A percentile compares a stretch with the other conserved stretches of the same genome.
phyloP scores from a whole-genome alignment of 2,888 invertebrate genomes.

The Xestia rhomboidea region DNA sequence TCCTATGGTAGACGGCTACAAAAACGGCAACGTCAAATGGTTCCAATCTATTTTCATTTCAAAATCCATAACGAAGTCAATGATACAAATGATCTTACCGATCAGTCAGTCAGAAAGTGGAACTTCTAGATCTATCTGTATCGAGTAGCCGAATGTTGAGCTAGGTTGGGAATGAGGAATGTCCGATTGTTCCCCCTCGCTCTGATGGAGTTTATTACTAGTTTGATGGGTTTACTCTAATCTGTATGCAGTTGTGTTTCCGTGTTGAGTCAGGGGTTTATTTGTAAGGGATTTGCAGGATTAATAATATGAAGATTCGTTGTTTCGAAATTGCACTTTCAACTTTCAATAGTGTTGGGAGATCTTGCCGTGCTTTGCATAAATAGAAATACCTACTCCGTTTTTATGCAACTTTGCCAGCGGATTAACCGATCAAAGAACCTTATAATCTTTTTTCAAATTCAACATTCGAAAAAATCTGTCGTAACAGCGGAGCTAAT shows the following conservation, averaged over 20 bases:
- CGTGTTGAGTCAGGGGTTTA: neutral
- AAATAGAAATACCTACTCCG: too few relatives aligned
- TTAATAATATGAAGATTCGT: neutral
- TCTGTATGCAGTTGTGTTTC: conserved; percentile 25
- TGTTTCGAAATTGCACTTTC: neutral
- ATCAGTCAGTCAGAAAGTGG: neutral
- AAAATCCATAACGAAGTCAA: too few relatives aligned
- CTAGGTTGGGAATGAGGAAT: conserved; percentile 42
- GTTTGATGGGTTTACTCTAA: conserved; percentile 29
- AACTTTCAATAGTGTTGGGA: neutral
- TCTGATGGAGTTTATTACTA: conserved; percentile 35
- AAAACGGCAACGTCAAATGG: too few relatives aligned
- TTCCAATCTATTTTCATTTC: neutral
- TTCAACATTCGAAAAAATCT: too few relatives aligned
- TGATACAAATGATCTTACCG: too few relatives aligned
- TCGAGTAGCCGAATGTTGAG: conserved; percentile 45
- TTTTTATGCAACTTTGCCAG: neutral
- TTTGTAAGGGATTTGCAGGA: neutral
- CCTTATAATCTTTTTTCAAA: neutral
- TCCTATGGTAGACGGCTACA: neutral
- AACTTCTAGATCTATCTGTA: conserved; percentile 17
- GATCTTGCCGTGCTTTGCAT: neutral
- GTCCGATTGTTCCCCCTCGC: conserved; percentile 22
- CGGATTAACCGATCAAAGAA: neutral
- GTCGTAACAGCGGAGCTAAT: too few relatives aligned